Percentiles rank a stretch among this genome's conserved stretches.
Evolutionary conservation across 2,888 invertebrate species (phyloP).

Genomic region (Ectemnius cavifrons): DNA sequence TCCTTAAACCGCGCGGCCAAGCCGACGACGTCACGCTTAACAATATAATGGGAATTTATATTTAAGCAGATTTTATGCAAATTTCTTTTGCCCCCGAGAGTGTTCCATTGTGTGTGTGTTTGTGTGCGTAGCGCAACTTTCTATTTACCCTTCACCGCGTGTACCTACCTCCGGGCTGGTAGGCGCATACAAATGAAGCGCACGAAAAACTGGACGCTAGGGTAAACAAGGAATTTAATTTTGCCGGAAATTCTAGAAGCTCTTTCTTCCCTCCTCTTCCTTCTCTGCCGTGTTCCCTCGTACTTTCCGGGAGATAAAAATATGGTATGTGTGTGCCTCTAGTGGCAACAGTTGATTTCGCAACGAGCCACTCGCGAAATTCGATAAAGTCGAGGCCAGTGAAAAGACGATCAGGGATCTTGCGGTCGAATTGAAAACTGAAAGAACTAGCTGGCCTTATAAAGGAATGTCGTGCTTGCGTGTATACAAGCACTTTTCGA

Average conservation of each 20-base stretch:
- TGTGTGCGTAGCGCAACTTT: conserved; percentile 2
- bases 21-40: conserved; percentile 18
- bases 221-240: conserved; percentile 6
- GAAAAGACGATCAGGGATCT: too few species aligned
- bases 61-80: conserved; percentile 22
- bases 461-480: too few species aligned
- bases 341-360: too few species aligned
- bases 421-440: too few species aligned
- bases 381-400: too few species aligned
- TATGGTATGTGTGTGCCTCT: too few species aligned
- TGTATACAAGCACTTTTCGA: too few species aligned
- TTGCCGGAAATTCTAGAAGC: neutral
- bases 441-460: too few species aligned
- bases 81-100: conserved; percentile 4
- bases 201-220: conserved; percentile 4
- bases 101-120: neutral
- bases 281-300: too few species aligned
- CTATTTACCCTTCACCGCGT: neutral
- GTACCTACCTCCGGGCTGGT: neutral
- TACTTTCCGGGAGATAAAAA: too few species aligned
- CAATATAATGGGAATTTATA: conserved; percentile 19
- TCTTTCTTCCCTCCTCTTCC: too few species aligned
- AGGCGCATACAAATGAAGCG: conserved; percentile 6
- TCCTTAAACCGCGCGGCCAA: conserved; percentile 41
- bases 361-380: too few species aligned